Evolutionary conservation across 1,140 invertebrate species (phyloP).

Genomic region (Campoletis sonorensis): DNA sequence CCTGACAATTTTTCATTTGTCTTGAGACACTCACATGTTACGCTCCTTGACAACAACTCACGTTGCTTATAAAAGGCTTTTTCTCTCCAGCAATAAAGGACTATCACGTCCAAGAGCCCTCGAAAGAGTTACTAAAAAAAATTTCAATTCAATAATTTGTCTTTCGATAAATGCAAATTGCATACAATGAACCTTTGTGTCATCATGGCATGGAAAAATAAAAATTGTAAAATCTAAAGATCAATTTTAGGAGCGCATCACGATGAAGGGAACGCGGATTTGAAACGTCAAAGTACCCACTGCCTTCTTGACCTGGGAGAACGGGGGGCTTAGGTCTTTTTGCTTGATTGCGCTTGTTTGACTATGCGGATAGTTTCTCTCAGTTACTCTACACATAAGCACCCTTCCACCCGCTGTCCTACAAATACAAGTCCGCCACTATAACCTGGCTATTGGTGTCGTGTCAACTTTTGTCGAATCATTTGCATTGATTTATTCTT

Average conservation of each 20-base stretch:
- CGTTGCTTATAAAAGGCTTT: no score
- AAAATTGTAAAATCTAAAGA: not conserved
- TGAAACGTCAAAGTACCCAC: constrained; percentile 34
- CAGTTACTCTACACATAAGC: constrained; percentile 12
- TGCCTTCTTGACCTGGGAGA: constrained; percentile 44
- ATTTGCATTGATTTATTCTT: constrained; percentile 53
- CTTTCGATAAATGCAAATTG: no score
- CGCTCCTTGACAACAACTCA: no score
- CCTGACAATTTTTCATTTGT: no score
- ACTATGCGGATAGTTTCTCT: constrained; percentile 35
- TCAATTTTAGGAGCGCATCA: not conserved
- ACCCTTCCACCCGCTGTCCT: not conserved
- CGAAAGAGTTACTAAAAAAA: no score
- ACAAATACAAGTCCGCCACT: not conserved
- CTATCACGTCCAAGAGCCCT: no score
- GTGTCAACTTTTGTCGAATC: constrained; percentile 56
- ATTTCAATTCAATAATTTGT: no score
- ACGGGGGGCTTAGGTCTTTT: constrained; percentile 21
- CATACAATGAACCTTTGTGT: no score
- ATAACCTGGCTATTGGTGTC: constrained; percentile 53
- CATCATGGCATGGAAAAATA: not conserved
- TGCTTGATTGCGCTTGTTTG: constrained; percentile 48
- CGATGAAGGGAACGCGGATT: constrained; percentile 8
- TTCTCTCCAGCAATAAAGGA: no score
- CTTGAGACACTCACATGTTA: no score